Evolutionary conservation across 2,113 vertebrate species (phyloP).

Genomic region (Barbus barbus): DNA sequence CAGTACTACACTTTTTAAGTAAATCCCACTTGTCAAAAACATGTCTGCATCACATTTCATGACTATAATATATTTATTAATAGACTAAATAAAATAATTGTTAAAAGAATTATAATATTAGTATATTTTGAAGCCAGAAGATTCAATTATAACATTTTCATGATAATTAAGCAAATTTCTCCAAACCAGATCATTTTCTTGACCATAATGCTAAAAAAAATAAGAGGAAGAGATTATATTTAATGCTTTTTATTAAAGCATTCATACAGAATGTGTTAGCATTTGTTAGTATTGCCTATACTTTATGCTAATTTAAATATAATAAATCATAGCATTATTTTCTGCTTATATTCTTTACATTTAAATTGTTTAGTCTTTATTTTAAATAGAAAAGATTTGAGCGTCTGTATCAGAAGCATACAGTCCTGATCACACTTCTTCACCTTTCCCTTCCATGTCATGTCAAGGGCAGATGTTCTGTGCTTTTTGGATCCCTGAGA

Average conservation of each 20-base stretch:
- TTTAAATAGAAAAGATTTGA: neutral
- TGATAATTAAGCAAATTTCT: neutral
- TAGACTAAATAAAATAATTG: neutral
- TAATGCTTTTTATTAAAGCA: too few relatives aligned
- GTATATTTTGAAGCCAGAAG: too few relatives aligned
- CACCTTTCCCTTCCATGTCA: conserved; percentile 15
- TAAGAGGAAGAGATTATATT: too few relatives aligned
- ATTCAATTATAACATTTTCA: neutral
- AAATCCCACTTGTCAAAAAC: neutral
- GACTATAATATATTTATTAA: neutral
- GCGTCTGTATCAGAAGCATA: neutral
- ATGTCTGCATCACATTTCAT: neutral
- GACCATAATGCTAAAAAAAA: neutral
- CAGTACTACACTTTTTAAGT: neutral
- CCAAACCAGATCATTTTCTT: neutral
- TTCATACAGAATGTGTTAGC: too few relatives aligned
- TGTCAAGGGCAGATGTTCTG: conserved; percentile 45
- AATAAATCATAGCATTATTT: neutral
- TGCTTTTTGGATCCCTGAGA: conserved; percentile 60
- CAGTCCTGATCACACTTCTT: conserved; percentile 4
- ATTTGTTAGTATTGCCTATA: neutral
- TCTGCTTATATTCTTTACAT: neutral
- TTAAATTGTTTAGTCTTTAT: neutral
- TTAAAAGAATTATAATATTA: neutral
- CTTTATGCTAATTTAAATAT: neutral